phyloP scores from a whole-genome alignment of 2,888 invertebrate species.

The Thysanoteuthis rhombus region DNA sequence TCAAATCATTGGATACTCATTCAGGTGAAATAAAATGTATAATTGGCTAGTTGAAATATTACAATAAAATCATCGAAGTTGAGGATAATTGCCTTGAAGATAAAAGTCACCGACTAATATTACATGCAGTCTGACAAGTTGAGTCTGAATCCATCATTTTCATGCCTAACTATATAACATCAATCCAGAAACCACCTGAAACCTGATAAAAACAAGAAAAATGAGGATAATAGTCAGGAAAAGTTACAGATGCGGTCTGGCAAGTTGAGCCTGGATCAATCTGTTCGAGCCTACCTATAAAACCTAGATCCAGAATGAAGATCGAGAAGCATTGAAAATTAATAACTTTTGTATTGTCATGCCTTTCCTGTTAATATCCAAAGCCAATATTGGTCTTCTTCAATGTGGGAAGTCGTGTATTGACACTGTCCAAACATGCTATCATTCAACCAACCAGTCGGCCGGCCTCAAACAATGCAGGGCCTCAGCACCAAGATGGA shows the following conservation, averaged over 20 bases:
- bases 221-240: neutral
- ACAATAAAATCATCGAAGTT: too few relatives aligned
- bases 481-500: neutral
- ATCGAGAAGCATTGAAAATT: neutral
- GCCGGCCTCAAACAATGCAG: neutral
- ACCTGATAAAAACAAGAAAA: neutral
- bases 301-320: neutral
- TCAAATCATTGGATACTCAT: too few relatives aligned
- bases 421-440: neutral
- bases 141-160: neutral
- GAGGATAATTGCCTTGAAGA: too few relatives aligned
- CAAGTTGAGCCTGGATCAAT: neutral
- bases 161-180: neutral
- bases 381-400: neutral
- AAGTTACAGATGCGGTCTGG: neutral
- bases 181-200: neutral
- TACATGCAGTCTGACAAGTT: neutral
- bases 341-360: neutral
- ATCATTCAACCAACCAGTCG: neutral
- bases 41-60: too few relatives aligned
- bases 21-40: too few relatives aligned
- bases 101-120: too few relatives aligned
- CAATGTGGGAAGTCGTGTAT: neutral
- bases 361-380: neutral
- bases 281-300: neutral